phyloP scores from a whole-genome alignment of 2,888 invertebrate species.

The Argyresthia goedartella region DNA sequence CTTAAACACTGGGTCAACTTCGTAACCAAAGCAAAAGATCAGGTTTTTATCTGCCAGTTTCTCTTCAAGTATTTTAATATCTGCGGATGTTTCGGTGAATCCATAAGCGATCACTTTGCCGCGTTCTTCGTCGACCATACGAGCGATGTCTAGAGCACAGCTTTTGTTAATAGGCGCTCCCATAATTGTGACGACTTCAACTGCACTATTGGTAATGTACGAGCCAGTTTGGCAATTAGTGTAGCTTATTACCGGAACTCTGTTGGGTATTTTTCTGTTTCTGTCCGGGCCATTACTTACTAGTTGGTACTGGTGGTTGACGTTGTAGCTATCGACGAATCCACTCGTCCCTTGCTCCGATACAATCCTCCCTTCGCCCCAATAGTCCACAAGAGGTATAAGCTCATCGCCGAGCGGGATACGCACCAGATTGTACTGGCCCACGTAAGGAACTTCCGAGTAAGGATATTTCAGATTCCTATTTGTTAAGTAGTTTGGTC shows the following conservation, averaged over 20 bases:
- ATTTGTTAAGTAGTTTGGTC: constrained; percentile 26
- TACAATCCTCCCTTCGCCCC: constrained; percentile 31
- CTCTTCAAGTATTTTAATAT: constrained; percentile 20
- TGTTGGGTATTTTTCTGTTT: constrained; percentile 30
- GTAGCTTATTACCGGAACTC: constrained; percentile 26
- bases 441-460: constrained; percentile 32
- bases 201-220: constrained; percentile 28
- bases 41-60: constrained; percentile 18
- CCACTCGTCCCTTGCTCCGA: constrained; percentile 19
- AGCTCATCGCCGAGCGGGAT: constrained; percentile 18
- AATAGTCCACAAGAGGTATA: constrained; percentile 31
- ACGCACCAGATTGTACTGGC: constrained; percentile 26
- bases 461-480: constrained; percentile 26
- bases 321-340: constrained; percentile 28
- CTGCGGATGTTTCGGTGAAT: constrained; percentile 16
- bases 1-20: constrained; percentile 15
- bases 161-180: constrained; percentile 29
- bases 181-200: constrained; percentile 27
- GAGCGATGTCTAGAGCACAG: constrained; percentile 28
- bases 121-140: constrained; percentile 24
- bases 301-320: constrained; percentile 27
- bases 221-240: constrained; percentile 25
- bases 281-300: constrained; percentile 29
- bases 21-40: constrained; percentile 17
- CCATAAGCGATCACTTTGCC: constrained; percentile 28